Base-by-base conservation (phyloP, 2,113 vertebrate species). In the Monarcha castaneiventris region DNA sequence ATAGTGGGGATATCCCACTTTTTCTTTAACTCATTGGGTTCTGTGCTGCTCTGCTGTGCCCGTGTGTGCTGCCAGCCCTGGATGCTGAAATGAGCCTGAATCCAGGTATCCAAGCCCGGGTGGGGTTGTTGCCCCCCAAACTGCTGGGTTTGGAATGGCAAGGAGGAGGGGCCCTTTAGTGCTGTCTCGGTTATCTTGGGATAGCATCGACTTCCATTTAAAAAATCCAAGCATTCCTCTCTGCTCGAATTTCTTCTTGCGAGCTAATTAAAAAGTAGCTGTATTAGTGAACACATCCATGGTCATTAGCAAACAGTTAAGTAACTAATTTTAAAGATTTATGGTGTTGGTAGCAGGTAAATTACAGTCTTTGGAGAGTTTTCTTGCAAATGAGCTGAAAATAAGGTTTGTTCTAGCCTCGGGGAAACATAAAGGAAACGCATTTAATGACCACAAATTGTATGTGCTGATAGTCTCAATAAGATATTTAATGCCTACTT, bases 291-390 rank as follows among this genome's bases (percentile, higher is more conserved):
- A 76, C 80, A 59, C 51, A 86, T 96, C 92, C 86, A 30, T 55
- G 88, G 87, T 93, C 96, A 94, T 97, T 97, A 97, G 93, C 81
- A 91, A 97, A 84, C 87, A 94, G 88, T 91, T 93, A 93, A 69
- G 83, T 89, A 91, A 88, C 96, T 95, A 87, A 94, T 97, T 93
- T 93, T 90, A 58, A 94, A 96, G 95, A 97, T 91, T 95, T 74
- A 95, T 94, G 89, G 76, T 59, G 86, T 46, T 87, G 86, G 90
- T 88, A 69, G 91, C 86, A 91, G 94, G 89, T 95, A 96, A 96
- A 91, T 97, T 86, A 89, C 43, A 61, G 85, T 84, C 89, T 95
- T 87, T 0, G 3, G 89, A 96, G 93, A 33, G 58, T 92, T 95
- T 94, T 91, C 67, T 67, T 86, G 87, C 68, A 92, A 95, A 94